Evolutionary conservation across 2,888 invertebrate species (phyloP).

Genomic region (Chorisops tibialis): DNA sequence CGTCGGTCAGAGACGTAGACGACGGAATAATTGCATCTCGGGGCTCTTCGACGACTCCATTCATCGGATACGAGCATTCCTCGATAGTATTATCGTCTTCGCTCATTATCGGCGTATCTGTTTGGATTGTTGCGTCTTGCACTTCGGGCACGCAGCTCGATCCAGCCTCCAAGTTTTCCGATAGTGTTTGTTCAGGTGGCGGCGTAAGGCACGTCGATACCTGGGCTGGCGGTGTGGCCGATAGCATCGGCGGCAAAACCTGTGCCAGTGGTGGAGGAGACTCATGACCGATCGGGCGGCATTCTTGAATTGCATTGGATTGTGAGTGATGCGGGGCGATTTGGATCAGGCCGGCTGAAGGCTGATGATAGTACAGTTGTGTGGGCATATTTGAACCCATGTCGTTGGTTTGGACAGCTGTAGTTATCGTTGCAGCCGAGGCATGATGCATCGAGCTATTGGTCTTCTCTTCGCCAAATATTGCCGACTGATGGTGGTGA

Average conservation of each 20-base stretch:
- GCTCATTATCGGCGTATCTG: slow-evolving; percentile 68
- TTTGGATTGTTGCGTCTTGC: slow-evolving; percentile 82
- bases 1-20: slow-evolving; percentile 21
- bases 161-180: slow-evolving; percentile 44
- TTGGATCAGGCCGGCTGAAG: slow-evolving; percentile 34
- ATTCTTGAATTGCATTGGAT: slow-evolving; percentile 25
- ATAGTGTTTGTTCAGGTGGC: slow-evolving; percentile 55
- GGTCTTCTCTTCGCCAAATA: slow-evolving; percentile 39
- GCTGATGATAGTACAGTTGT: slow-evolving; percentile 36
- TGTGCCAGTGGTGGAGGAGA: slow-evolving; percentile 19
- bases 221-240: slow-evolving; percentile 12
- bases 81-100: slow-evolving; percentile 59
- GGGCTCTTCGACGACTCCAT: neutral
- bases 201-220: slow-evolving; percentile 56
- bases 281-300: slow-evolving; percentile 10
- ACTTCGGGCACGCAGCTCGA: slow-evolving; percentile 60
- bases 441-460: slow-evolving; percentile 35
- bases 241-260: slow-evolving; percentile 24
- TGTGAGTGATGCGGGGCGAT: slow-evolving; percentile 31
- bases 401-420: slow-evolving; percentile 36
- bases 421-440: slow-evolving; percentile 33
- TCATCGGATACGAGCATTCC: slow-evolving; percentile 28
- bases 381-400: slow-evolving; percentile 29
- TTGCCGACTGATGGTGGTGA: slow-evolving; percentile 35
- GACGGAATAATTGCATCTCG: slow-evolving; percentile 24